A percentile compares a stretch with the other conserved stretches of the same genome.
These are phyloP conservation scores for Eristalis intricaria DNA, from an alignment of 2,888 invertebrate species.

Conservation along the genomic window DNA sequence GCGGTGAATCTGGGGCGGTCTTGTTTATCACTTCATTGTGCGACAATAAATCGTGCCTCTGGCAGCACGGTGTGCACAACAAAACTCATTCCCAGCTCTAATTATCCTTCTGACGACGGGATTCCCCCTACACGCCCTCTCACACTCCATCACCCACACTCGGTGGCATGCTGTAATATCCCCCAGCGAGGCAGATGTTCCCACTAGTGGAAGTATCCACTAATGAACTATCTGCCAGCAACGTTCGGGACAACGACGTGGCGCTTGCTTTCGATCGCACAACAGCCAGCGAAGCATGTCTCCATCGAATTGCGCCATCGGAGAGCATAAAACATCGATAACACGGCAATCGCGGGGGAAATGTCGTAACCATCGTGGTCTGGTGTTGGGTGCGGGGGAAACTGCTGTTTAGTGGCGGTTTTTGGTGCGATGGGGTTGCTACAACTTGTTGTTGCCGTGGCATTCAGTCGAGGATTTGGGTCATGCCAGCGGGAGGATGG, in stretches of 20 bases:
- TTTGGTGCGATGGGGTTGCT: not conserved
- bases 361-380: not conserved
- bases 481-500: not conserved
- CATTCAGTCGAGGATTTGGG: not conserved
- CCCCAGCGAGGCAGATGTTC: constrained; percentile 9
- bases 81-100: not conserved
- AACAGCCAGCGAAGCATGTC: not conserved
- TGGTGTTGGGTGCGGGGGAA: not conserved
- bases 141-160: not conserved
- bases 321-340: not conserved
- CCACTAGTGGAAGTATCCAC: constrained; percentile 20
- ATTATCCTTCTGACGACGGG: not conserved
- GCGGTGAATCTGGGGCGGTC: not conserved
- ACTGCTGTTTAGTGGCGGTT: not conserved
- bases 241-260: not conserved
- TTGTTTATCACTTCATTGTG: constrained; percentile 45
- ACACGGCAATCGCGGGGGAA: not conserved
- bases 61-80: not conserved
- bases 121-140: not conserved
- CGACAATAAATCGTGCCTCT: constrained; percentile 18
- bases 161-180: not conserved
- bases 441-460: not conserved
- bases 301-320: not conserved
- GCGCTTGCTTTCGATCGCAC: not conserved
- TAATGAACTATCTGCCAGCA: constrained; percentile 42